phyloP scores from a whole-genome alignment of 2,797 vertebrate genomes.

The Sebastes iracundus region DNA sequence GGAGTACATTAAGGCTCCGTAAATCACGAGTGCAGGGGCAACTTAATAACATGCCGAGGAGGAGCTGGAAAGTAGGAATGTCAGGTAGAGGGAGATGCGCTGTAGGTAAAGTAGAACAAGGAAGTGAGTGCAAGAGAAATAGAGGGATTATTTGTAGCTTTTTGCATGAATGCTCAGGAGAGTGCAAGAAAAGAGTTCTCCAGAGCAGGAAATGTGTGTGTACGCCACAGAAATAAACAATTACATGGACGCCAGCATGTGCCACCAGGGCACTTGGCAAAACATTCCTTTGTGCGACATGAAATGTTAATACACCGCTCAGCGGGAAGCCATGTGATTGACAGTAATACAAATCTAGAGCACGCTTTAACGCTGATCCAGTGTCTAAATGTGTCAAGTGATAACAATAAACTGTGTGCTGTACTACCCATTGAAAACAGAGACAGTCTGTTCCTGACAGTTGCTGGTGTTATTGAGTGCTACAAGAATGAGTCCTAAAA shows the following conservation, averaged over 20 bases:
- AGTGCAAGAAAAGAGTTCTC: slow-evolving; percentile 11
- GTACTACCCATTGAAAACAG: background rate
- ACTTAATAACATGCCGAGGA: slow-evolving; percentile 51
- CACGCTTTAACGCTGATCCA: background rate
- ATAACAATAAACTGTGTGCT: slow-evolving; percentile 6
- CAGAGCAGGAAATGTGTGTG: background rate
- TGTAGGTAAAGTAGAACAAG: slow-evolving; percentile 2
- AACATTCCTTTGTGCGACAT: slow-evolving; percentile 16
- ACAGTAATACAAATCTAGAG: slow-evolving; percentile 36
- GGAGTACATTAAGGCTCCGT: slow-evolving; percentile 68
- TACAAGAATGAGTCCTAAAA: too few species aligned
- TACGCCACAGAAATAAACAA: background rate
- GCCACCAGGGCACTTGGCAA: slow-evolving; percentile 9
- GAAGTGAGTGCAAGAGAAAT: background rate
- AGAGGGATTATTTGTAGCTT: slow-evolving; percentile 26
- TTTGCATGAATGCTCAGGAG: slow-evolving; percentile 27
- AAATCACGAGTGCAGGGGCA: slow-evolving; percentile 50
- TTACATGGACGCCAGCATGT: background rate
- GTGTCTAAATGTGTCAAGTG: slow-evolving; percentile 21
- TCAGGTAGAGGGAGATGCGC: background rate
- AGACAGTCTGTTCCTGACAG: slow-evolving; percentile 9
- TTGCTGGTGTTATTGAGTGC: background rate
- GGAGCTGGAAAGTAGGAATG: background rate
- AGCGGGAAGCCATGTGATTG: slow-evolving; percentile 24
- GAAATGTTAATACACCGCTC: slow-evolving; percentile 8